A percentile compares a stretch with the other conserved stretches of the same genome.
These are phyloP conservation scores for Napeogenes sylphis DNA, from an alignment of 2,888 invertebrate genomes.

Conservation along the genomic window DNA sequence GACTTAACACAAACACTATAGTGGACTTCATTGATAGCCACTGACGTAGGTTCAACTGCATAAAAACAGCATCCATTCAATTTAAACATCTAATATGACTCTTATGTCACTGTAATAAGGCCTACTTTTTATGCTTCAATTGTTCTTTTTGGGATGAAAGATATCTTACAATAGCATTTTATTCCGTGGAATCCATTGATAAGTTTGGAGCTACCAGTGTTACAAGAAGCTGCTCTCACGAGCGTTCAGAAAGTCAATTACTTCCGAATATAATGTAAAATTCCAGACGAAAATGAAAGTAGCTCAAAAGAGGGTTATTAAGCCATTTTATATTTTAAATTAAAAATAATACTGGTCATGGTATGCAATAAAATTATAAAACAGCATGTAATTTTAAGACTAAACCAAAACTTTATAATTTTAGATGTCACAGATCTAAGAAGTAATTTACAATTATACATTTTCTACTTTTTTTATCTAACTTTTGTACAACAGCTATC, in stretches of 20 bases:
- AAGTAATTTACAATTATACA: too few relatives aligned
- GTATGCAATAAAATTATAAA: too few relatives aligned
- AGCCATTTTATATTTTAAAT: not conserved
- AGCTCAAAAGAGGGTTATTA: slow-evolving; percentile 13
- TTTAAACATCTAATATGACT: slow-evolving; percentile 39
- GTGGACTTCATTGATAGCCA: slow-evolving; percentile 77
- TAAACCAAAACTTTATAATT: too few relatives aligned
- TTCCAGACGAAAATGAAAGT: slow-evolving; percentile 39
- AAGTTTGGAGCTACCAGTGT: slow-evolving; percentile 75
- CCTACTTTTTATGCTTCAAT: slow-evolving; percentile 40
- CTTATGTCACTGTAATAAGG: slow-evolving; percentile 45
- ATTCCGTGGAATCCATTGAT: slow-evolving; percentile 77
- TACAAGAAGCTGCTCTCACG: slow-evolving; percentile 69
- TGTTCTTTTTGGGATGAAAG: slow-evolving; percentile 63
- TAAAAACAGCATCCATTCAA: slow-evolving; percentile 52
- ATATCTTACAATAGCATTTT: slow-evolving; percentile 72
- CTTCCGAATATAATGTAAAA: slow-evolving; percentile 39
- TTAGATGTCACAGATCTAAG: too few relatives aligned
- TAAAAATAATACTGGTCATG: not conserved
- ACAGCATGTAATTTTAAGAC: too few relatives aligned
- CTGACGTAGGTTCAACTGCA: slow-evolving; percentile 65
- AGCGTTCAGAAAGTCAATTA: slow-evolving; percentile 57
- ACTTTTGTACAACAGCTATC: too few relatives aligned
- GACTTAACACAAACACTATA: slow-evolving; percentile 75
- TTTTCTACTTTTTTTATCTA: too few relatives aligned